Evolutionary conservation across 2,888 invertebrate genomes (phyloP), one percentile per base, ranked within the genome.

Genomic region (Calephelis perditalis): DNA sequence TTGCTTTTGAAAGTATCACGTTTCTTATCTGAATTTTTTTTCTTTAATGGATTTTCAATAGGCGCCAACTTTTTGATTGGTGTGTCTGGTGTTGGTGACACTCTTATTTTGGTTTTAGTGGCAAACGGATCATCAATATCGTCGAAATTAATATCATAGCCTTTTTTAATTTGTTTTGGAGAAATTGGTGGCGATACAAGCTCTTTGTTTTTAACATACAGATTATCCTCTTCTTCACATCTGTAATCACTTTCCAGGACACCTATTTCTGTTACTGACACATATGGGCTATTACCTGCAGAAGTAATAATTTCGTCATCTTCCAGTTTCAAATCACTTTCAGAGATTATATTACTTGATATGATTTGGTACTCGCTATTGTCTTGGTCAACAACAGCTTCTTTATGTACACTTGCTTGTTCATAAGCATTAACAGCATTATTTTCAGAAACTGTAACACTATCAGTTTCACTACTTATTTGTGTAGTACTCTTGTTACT

Each of bases 141-240:
- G 71, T 87, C 87, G 68, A 88, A 86, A 70, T 86, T 81, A 40
- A 85, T 82, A 66, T 84, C 84, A 64, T 86, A 87, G 36, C 84
- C 86, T 69, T 76, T 85, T 35, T 83, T 83, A 56, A 68, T 70
- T 47, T 84, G 82, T 63, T 78, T 79, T 7, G 84, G 85, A 26
- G 86, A 86, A 49, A 63, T 63, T 15, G 84, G 77, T 45, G 80
- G 77, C 12, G 74, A 68, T n/a, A 55, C 37, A 3, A 58, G 63
- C 3, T 71, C 61, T 65, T 72, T 72, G 35, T 61, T 69, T 59
- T 73, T 67, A 8, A 64, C 66, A n/a, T 56, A 64, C 62, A 26
- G 65, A 62, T 60, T 61, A 26, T 63, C 56, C 12, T 58, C 58
- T 54, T 58, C 45, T 60, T 63, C 45, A n/a, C n/a, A 26, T 43